A percentile compares a stretch with the other conserved stretches of the same genome.
These are phyloP conservation scores for Calliopum simillimum DNA, from an alignment of 2,888 invertebrate species.

Conservation along the genomic window DNA sequence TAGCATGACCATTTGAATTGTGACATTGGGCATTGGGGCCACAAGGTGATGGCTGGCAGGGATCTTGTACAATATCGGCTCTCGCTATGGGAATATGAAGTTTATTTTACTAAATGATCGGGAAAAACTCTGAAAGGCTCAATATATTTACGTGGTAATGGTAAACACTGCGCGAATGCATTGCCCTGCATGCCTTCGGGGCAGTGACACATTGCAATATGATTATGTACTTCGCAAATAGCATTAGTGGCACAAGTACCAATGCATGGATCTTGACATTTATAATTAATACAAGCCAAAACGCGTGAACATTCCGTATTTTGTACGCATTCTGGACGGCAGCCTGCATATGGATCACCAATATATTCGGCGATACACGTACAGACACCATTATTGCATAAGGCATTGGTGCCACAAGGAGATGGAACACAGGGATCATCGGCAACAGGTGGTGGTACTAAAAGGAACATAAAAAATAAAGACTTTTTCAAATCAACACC, in stretches of 20 bases:
- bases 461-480: neutral
- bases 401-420: constrained; percentile 76
- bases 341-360: constrained; percentile 76
- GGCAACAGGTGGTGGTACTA: constrained; percentile 58
- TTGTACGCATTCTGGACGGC: constrained; percentile 79
- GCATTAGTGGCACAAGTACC: constrained; percentile 78
- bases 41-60: constrained; percentile 78
- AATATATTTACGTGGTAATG: constrained; percentile 47
- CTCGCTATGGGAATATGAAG: constrained; percentile 1
- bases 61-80: constrained; percentile 64
- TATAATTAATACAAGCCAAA: constrained; percentile 77
- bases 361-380: constrained; percentile 76
- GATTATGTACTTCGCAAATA: constrained; percentile 79
- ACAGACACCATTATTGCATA: constrained; percentile 76
- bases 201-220: constrained; percentile 75
- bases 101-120: neutral
- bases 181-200: constrained; percentile 72
- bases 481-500: neutral
- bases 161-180: constrained; percentile 73
- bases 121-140: neutral
- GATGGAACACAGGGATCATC: constrained; percentile 75
- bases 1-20: constrained; percentile 72
- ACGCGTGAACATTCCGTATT: constrained; percentile 78
- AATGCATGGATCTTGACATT: constrained; percentile 80
- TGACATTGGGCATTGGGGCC: constrained; percentile 78